A percentile compares a stretch with the other conserved stretches of the same genome.
Evolutionary conservation across 2,888 invertebrate species (phyloP).

Genomic region (Rhimphoctona megacephalus): DNA sequence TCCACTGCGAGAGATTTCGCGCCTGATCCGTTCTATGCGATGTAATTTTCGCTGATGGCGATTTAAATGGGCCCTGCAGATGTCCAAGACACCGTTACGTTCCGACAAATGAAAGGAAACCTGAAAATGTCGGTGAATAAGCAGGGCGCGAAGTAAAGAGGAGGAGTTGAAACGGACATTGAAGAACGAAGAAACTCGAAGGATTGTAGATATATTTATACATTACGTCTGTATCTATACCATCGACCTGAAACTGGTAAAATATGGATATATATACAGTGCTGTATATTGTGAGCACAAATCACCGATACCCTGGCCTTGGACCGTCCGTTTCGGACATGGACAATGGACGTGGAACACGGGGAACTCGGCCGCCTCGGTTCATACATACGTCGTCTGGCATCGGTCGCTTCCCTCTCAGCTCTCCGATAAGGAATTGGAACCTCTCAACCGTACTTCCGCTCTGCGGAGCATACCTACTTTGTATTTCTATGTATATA

Average conservation of each 20-base stretch:
- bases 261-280: constrained; percentile 22
- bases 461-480: constrained; percentile 66
- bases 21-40: not conserved
- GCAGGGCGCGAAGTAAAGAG: constrained; percentile 17
- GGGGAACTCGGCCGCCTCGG: constrained; percentile 63
- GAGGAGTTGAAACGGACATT: constrained; percentile 46
- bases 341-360: constrained; percentile 77
- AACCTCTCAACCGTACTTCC: constrained; percentile 82
- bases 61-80: constrained; percentile 52
- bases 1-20: constrained; percentile 6
- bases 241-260: constrained; percentile 34
- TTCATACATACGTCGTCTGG: constrained; percentile 60
- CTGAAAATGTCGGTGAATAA: not conserved
- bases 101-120: constrained; percentile 33
- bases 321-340: constrained; percentile 78
- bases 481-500: constrained; percentile 14
- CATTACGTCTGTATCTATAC: not conserved
- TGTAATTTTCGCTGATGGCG: constrained; percentile 23
- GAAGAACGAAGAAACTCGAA: constrained; percentile 57
- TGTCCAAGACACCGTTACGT: constrained; percentile 33
- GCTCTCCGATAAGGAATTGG: constrained; percentile 79
- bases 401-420: constrained; percentile 67
- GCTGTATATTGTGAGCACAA: constrained; percentile 61
- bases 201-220: constrained; percentile 21
- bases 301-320: constrained; percentile 76